Conservation (phyloP, 2,113 vertebrate species). For the Pristiophorus japonicus region DNA sequence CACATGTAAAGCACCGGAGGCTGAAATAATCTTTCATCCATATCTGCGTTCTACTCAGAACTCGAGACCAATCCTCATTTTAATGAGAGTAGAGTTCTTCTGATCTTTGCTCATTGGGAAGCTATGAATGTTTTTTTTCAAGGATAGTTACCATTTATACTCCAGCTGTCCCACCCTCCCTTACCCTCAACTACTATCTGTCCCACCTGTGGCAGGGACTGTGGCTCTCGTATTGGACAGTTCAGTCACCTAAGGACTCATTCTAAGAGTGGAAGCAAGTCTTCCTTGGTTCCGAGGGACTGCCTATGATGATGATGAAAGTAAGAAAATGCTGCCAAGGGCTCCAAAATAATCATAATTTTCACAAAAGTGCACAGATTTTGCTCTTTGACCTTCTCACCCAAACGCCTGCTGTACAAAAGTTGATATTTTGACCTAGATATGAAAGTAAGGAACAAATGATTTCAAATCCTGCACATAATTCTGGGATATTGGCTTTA, state of each 20-base stretch:
- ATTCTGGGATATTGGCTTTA: background rate
- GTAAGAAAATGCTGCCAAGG: background rate
- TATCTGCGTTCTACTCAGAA: background rate
- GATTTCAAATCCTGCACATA: background rate
- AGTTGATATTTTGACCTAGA: background rate
- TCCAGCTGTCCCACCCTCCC: too few relatives aligned
- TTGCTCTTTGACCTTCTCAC: background rate
- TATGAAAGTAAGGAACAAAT: background rate
- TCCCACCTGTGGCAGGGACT: too few relatives aligned
- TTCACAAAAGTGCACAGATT: background rate
- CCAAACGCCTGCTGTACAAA: background rate
- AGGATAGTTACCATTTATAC: background rate
- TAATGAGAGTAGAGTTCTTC: background rate
- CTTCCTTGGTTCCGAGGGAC: too few relatives aligned
- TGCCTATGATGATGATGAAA: too few relatives aligned
- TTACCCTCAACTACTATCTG: too few relatives aligned
- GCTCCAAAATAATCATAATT: background rate
- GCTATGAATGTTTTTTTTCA: background rate
- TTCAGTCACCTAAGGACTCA: too few relatives aligned
- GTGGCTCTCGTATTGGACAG: too few relatives aligned
- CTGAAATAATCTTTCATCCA: background rate
- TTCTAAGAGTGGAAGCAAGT: too few relatives aligned
- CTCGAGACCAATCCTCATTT: slow-evolving; percentile 3
- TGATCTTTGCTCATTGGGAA: background rate
- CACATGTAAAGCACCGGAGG: background rate